Percentiles rank a stretch among this genome's conserved stretches.
Conservation (phyloP, 2,113 vertebrate genomes). For the Toxotes jaculatrix region DNA sequence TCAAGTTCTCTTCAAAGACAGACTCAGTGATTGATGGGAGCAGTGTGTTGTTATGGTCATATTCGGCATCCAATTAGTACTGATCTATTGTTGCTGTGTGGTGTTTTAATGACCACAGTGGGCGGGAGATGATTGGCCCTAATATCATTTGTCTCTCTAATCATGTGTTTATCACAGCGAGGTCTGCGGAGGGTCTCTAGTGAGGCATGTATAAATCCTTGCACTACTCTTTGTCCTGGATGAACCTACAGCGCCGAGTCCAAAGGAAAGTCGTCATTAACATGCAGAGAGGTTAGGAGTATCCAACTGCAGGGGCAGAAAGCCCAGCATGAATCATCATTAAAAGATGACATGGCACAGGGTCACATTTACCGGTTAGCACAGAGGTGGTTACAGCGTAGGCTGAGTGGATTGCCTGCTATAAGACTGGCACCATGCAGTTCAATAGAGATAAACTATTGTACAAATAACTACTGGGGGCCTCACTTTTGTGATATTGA, state of each 20-base stretch:
- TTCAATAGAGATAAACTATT: conserved; percentile 74
- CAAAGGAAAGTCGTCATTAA: conserved; percentile 71
- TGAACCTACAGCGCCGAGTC: conserved; percentile 61
- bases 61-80: conserved; percentile 93
- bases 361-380: conserved; percentile 59
- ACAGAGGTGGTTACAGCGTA: conserved; percentile 37
- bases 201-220: conserved; percentile 81
- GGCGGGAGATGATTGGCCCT: conserved; percentile 90
- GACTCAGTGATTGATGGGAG: conserved; percentile 87
- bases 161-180: conserved; percentile 91
- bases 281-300: conserved; percentile 64
- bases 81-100: conserved; percentile 90
- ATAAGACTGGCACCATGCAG: conserved; percentile 45
- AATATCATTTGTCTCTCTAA: conserved; percentile 93
- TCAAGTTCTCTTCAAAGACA: conserved; percentile 84
- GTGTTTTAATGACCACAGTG: conserved; percentile 91
- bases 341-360: conserved; percentile 64
- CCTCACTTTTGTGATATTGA: conserved; percentile 76
- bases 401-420: conserved; percentile 37
- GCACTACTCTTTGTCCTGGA: conserved; percentile 51
- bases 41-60: conserved; percentile 86
- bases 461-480: conserved; percentile 68
- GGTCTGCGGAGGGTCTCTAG: conserved; percentile 78
- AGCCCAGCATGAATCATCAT: conserved; percentile 72
- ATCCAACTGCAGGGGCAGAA: conserved; percentile 61